These are phyloP conservation scores for Prietella phreatophila DNA, from an alignment of 2,113 vertebrate genomes.

Conservation along the genomic window DNA sequence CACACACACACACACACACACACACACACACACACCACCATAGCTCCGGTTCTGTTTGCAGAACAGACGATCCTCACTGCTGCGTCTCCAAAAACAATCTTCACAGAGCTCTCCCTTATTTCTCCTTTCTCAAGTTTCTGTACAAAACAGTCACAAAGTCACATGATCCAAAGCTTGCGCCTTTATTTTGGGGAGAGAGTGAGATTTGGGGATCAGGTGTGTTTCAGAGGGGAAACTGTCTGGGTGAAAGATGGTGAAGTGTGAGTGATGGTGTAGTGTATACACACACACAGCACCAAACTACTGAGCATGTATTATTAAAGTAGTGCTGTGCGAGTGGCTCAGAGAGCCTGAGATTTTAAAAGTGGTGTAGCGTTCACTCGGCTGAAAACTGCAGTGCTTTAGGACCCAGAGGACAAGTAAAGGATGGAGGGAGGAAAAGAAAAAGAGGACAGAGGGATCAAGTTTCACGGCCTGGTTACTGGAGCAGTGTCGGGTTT, in stretches of 20 bases:
- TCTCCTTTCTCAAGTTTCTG: neutral
- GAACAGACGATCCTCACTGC: neutral
- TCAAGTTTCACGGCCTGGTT: slow-evolving; percentile 17
- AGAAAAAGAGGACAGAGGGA: slow-evolving; percentile 9
- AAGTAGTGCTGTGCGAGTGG: neutral
- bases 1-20: neutral
- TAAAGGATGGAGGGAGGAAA: slow-evolving; percentile 54
- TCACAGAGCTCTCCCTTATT: neutral
- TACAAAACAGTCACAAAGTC: too few relatives aligned
- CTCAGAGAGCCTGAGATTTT: neutral
- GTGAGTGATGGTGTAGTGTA: too few relatives aligned
- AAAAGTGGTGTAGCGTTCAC: neutral
- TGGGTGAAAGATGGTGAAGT: too few relatives aligned
- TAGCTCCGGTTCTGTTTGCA: neutral
- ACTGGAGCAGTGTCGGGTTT: neutral
- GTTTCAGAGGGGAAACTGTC: too few relatives aligned
- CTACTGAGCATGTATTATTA: neutral
- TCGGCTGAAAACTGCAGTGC: slow-evolving; percentile 31
- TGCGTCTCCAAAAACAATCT: neutral
- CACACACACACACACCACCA: neutral
- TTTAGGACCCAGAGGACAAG: slow-evolving; percentile 65
- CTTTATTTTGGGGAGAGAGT: too few relatives aligned
- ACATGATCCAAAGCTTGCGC: too few relatives aligned
- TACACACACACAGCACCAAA: neutral
- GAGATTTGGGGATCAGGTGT: too few relatives aligned